A percentile compares a stretch with the other conserved stretches of the same genome.
These are phyloP conservation scores for Drosophila kurseongensis DNA, from an alignment of 1,140 invertebrate genomes.

Conservation along the genomic window DNA sequence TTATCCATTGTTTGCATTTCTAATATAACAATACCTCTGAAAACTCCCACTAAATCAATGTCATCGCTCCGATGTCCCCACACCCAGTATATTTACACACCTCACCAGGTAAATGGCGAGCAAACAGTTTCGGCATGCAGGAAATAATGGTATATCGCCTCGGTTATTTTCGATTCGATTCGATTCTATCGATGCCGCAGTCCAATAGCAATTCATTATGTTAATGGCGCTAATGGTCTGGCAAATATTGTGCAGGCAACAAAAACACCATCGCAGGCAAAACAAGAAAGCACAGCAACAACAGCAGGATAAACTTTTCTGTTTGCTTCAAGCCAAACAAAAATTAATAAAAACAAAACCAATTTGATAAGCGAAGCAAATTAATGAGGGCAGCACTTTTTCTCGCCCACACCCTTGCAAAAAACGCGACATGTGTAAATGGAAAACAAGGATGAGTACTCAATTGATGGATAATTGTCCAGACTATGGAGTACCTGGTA, in stretches of 20 bases:
- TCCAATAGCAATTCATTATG: constrained; percentile 81
- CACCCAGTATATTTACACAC: constrained; percentile 22
- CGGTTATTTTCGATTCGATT: constrained; percentile 26
- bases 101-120: constrained; percentile 39
- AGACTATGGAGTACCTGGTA: neutral
- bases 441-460: neutral
- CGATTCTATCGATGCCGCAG: constrained; percentile 35
- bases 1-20: constrained; percentile 20
- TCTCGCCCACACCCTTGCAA: constrained; percentile 4
- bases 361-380: constrained; percentile 80
- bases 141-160: constrained; percentile 43
- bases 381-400: constrained; percentile 64
- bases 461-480: too few relatives aligned
- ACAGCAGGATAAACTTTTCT: constrained; percentile 44
- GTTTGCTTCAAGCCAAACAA: constrained; percentile 50
- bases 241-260: constrained; percentile 67
- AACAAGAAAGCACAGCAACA: constrained; percentile 21
- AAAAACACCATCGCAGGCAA: constrained; percentile 29
- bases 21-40: constrained; percentile 7
- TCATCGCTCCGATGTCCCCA: constrained; percentile 1
- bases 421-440: constrained; percentile 31
- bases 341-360: constrained; percentile 68
- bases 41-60: constrained; percentile 41
- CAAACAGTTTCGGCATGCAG: constrained; percentile 28
- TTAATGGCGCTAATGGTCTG: constrained; percentile 80